Conservation (phyloP, 2,797 vertebrate genomes). For the Chiroxiphia lanceolata region DNA sequence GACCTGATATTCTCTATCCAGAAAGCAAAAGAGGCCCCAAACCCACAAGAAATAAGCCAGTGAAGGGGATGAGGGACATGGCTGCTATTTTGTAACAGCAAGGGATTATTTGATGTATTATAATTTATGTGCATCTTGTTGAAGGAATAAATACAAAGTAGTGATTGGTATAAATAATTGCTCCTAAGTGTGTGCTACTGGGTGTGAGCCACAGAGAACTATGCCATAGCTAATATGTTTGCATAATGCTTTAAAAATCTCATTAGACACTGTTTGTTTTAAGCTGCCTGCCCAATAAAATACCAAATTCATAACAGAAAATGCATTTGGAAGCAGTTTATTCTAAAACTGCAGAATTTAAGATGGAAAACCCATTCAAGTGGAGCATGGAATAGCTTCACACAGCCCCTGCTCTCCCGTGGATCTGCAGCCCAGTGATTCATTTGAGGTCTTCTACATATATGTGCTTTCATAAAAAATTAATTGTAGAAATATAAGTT, state of each 20-base stretch:
- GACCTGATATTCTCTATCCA: background rate
- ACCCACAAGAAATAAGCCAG: background rate
- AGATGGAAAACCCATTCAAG: background rate
- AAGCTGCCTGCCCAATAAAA: slow-evolving; percentile 11
- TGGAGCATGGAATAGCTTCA: background rate
- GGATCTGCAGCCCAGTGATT: background rate
- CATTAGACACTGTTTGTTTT: slow-evolving; percentile 29
- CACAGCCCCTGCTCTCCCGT: background rate
- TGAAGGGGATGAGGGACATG: background rate
- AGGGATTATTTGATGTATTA: background rate
- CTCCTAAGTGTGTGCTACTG: background rate
- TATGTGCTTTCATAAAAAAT: background rate
- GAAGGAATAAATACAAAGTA: slow-evolving; percentile 28
- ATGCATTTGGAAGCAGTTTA: background rate
- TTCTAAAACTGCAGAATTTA: slow-evolving; percentile 15
- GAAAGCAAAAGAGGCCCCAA: background rate
- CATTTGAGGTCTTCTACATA: background rate
- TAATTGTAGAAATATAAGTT: background rate
- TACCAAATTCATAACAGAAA: background rate
- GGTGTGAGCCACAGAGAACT: background rate
- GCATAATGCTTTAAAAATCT: slow-evolving; percentile 27
- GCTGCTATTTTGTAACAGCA: background rate
- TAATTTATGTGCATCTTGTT: slow-evolving; percentile 22
- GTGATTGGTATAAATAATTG: slow-evolving; percentile 37
- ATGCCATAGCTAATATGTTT: slow-evolving; percentile 9